phyloP scores from a whole-genome alignment of 2,113 vertebrate genomes.

The Castor canadensis region DNA sequence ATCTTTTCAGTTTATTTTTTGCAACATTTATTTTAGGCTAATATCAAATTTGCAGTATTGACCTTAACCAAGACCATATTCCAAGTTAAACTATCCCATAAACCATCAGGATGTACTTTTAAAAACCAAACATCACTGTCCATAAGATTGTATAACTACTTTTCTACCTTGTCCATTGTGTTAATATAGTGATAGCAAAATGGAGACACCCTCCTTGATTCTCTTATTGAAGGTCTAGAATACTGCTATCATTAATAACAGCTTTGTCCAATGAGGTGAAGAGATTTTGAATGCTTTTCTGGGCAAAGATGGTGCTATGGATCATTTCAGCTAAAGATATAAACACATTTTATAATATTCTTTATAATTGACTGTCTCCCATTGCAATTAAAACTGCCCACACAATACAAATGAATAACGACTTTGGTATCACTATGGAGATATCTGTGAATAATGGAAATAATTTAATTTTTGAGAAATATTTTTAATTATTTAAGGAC shows the following conservation, averaged over 20 bases:
- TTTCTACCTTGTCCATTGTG: neutral
- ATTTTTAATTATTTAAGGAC: no score
- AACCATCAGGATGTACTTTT: neutral
- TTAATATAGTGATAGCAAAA: neutral
- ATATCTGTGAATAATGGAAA: neutral
- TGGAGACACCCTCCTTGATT: neutral
- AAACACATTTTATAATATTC: neutral
- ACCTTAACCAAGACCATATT: neutral
- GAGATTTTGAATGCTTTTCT: neutral
- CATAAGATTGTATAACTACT: neutral
- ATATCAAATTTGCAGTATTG: neutral
- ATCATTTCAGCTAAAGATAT: neutral
- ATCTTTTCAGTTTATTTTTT: neutral
- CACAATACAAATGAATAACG: neutral
- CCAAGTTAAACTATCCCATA: neutral
- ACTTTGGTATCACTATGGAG: neutral
- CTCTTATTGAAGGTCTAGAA: neutral
- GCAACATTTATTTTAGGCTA: neutral
- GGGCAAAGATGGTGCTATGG: neutral
- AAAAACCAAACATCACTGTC: neutral
- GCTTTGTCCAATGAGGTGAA: neutral
- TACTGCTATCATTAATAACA: neutral
- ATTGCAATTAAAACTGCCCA: neutral
- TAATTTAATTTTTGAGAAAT: neutral
- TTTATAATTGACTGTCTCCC: neutral